Evolutionary conservation across 2,888 invertebrate species (phyloP), one percentile per base, ranked within the genome.

Genomic region (Xestobium rufovillosum): DNA sequence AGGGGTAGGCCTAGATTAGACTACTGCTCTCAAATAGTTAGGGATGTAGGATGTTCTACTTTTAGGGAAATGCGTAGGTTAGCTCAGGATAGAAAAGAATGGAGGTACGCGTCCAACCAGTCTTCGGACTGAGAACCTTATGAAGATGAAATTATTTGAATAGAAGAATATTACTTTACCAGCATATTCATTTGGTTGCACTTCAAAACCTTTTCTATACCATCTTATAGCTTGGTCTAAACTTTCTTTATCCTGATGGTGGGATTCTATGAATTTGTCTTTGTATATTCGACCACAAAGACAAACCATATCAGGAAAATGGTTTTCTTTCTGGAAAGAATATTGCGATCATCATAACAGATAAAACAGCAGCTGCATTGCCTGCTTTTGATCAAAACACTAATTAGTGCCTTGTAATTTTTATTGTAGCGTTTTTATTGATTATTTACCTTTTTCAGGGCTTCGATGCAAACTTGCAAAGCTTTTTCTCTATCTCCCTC

Each of bases 111-210:
- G n/a, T n/a, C n/a, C n/a, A n/a, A n/a, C n/a, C n/a, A n/a, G n/a
- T n/a, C n/a, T n/a, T n/a, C n/a, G n/a, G n/a, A n/a, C n/a, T n/a
- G n/a, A n/a, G n/a, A n/a, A n/a, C n/a, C n/a, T n/a, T n/a, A n/a
- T n/a, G n/a, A n/a, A n/a, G n/a, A n/a, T n/a, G n/a, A n/a, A n/a
- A 6, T 19, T 19, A 19, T n/a, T 19, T 8, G 23, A 19, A 6
- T 19, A 19, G 23, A 19, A 19, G 23, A 19, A 19, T 19, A 4
- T 13, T 39, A 23, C 39, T 12, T 42, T 45, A 61, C 63, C 98
- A 14, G 97, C 96, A 69, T 97, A 98, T 70, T 97, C 97, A 65
- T 97, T 94, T 1, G 96, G 97, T 62, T 97, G 96, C 30, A 95
- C 86, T 66, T 96, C 92, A 63, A 98, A 98, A 31, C 94, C 95